Conservation (phyloP, 2,113 vertebrate genomes). For the Rhinichthys klamathensis region DNA sequence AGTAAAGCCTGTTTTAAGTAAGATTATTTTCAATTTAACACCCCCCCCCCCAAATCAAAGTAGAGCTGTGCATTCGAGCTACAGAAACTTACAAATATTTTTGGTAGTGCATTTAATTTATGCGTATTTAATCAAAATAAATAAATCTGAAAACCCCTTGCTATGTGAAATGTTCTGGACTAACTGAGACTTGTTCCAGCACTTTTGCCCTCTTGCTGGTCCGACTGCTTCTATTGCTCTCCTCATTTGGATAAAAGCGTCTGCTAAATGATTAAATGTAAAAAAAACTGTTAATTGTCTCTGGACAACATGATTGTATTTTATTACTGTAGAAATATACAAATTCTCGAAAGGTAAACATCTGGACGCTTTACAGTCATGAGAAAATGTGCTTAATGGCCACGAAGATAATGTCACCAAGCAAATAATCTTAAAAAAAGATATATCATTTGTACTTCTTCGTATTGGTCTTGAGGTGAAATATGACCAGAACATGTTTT, state of each 20-base stretch:
- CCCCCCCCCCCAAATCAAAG: no score
- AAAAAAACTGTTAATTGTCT: not conserved
- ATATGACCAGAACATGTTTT: not conserved
- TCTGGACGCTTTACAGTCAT: not conserved
- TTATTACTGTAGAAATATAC: not conserved
- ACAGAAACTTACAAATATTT: no score
- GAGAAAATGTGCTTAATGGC: not conserved
- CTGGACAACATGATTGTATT: not conserved
- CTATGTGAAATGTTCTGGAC: no score
- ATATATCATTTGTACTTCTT: not conserved
- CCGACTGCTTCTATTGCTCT: no score
- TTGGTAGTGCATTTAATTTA: no score
- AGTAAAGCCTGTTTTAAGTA: not conserved
- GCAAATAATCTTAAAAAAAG: not conserved
- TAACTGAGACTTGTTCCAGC: no score
- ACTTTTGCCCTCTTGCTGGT: no score
- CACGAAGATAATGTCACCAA: not conserved
- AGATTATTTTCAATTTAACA: not conserved
- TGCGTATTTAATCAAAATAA: not conserved
- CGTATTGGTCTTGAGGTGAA: not conserved
- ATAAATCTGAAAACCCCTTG: no score
- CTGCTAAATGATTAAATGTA: no score
- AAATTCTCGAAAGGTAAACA: not conserved
- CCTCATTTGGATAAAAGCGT: no score
- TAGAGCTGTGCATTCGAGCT: no score